Evolutionary conservation across 1,140 invertebrate species (phyloP).

Genomic region (Lycorma delicatula): DNA sequence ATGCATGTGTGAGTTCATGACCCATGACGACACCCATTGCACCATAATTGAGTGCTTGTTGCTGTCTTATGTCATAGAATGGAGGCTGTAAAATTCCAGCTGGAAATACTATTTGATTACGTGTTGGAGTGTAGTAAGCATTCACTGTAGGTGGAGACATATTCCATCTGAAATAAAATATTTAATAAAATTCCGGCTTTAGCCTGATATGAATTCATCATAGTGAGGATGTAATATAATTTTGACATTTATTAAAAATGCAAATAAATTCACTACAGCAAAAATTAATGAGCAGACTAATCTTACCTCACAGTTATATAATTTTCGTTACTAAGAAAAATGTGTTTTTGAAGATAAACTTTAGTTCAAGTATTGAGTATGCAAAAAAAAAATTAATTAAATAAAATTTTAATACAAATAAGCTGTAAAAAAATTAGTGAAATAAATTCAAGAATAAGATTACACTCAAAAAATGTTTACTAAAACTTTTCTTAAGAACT

Average conservation of each 20-base stretch:
- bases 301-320: no score
- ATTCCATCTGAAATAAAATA: constrained; percentile 50
- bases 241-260: neutral
- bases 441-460: no score
- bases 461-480: no score
- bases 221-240: neutral
- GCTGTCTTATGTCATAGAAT: constrained; percentile 85
- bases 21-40: constrained; percentile 96
- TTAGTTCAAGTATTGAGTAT: no score
- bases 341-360: no score
- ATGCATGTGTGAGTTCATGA: constrained; percentile 89
- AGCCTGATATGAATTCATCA: neutral
- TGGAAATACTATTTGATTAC: constrained; percentile 95
- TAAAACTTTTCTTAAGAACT: no score
- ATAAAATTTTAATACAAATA: no score
- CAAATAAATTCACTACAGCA: neutral
- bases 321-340: no score
- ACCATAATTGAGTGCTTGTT: constrained; percentile 86
- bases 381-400: no score
- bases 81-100: constrained; percentile 91
- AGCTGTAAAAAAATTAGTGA: no score
- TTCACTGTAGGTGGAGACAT: constrained; percentile 97
- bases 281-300: neutral
- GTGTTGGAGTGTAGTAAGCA: constrained; percentile 96
- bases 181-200: neutral